A percentile compares a stretch with the other conserved stretches of the same genome.
These are phyloP conservation scores for Copidosoma floridanum DNA, from an alignment of 1,140 invertebrate species.

Conservation along the genomic window DNA sequence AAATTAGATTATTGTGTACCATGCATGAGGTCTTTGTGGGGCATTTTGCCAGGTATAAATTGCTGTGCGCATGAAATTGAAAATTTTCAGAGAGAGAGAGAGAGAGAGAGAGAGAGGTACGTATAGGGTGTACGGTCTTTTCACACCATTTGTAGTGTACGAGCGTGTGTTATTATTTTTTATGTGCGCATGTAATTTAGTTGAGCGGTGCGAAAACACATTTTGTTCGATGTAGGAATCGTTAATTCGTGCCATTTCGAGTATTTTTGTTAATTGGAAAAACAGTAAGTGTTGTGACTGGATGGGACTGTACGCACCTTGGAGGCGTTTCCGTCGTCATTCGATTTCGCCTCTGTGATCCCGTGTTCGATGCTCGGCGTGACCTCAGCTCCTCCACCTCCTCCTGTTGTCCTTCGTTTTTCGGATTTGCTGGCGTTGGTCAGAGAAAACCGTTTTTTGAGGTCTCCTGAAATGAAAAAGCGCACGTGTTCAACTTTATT, in stretches of 20 bases:
- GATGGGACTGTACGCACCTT: too few species aligned
- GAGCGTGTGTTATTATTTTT: too few species aligned
- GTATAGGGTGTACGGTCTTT: too few species aligned
- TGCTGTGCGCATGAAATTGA: constrained; percentile 25
- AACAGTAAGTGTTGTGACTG: too few species aligned
- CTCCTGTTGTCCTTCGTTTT: constrained; percentile 33
- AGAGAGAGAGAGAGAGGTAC: too few species aligned
- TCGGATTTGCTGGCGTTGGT: constrained; percentile 32
- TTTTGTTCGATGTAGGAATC: too few species aligned
- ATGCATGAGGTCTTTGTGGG: neutral
- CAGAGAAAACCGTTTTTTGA: constrained; percentile 41
- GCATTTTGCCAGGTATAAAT: constrained; percentile 4
- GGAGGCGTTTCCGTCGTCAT: constrained; percentile 35
- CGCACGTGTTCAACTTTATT: too few species aligned
- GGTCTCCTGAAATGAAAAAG: constrained; percentile 34
- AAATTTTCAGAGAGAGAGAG: neutral
- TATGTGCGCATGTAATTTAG: too few species aligned
- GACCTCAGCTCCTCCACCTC: constrained; percentile 30
- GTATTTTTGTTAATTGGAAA: too few species aligned
- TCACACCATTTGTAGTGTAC: too few species aligned
- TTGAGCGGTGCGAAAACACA: too few species aligned
- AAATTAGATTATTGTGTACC: constrained; percentile 16
- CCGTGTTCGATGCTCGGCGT: constrained; percentile 25
- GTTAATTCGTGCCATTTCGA: too few species aligned
- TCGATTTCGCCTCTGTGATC: constrained; percentile 3